phyloP scores from a whole-genome alignment of 2,888 invertebrate genomes.

The Helobdella robusta region DNA sequence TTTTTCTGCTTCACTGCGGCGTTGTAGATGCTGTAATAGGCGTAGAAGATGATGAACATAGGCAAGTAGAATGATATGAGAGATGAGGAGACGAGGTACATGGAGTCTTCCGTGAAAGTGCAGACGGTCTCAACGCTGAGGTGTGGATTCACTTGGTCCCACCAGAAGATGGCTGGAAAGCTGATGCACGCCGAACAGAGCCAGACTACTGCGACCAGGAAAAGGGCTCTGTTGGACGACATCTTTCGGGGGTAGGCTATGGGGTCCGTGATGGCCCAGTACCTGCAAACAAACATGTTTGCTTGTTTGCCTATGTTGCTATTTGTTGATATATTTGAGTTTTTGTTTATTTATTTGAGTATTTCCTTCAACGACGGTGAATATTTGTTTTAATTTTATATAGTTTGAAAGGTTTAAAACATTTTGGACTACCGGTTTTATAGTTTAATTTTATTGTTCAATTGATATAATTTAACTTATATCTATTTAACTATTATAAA shows the following conservation, averaged over 20 bases:
- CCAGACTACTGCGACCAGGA: constrained; percentile 88
- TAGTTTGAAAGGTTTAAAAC: no score
- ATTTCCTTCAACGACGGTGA: no score
- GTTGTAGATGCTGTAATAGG: constrained; percentile 87
- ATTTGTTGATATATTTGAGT: no score
- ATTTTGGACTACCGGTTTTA: no score
- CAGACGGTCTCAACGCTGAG: not conserved
- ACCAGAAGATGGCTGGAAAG: constrained; percentile 79
- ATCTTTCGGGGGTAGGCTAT: constrained; percentile 80
- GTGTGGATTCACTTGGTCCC: constrained; percentile 46
- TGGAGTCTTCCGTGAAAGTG: constrained; percentile 85
- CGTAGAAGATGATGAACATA: constrained; percentile 91
- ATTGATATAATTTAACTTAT: no score
- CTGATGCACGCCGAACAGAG: constrained; percentile 90
- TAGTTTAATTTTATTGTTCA: no score
- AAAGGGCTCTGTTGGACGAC: constrained; percentile 74
- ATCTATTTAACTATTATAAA: no score
- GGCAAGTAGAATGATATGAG: constrained; percentile 95
- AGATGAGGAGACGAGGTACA: constrained; percentile 91
- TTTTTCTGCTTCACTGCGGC: constrained; percentile 74
- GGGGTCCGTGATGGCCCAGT: constrained; percentile 97
- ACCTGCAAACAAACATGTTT: constrained; percentile 52
- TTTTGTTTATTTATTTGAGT: no score
- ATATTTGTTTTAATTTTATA: no score
- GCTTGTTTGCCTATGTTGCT: no score